phyloP scores from a whole-genome alignment of 2,113 vertebrate species.

The Mesembrinibis cayennensis region DNA sequence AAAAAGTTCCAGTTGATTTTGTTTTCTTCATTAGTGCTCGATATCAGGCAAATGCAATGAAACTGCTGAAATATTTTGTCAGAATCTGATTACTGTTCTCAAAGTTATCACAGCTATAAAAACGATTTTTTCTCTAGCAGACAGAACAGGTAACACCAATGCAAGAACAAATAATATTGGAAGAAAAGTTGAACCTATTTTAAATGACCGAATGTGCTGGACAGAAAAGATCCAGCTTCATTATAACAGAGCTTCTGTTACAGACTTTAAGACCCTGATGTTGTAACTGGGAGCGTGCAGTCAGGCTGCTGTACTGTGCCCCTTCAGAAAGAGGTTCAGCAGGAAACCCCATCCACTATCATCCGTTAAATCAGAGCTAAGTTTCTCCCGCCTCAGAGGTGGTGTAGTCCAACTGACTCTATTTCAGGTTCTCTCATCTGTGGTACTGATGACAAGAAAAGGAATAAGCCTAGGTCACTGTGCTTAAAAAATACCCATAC shows the following conservation, averaged over 20 bases:
- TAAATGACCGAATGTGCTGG: background rate
- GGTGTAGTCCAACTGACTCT: background rate
- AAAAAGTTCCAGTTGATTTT: background rate
- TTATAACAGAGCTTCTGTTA: background rate
- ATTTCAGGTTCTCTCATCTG: background rate
- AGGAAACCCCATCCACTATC: background rate
- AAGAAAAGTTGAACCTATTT: background rate
- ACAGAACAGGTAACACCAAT: background rate
- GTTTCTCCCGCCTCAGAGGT: background rate
- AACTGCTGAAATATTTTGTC: background rate
- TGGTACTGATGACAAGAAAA: background rate
- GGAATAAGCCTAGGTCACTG: background rate
- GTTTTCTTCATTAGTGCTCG: background rate
- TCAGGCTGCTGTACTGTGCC: background rate
- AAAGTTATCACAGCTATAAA: background rate
- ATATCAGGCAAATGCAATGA: background rate
- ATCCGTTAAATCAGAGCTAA: background rate
- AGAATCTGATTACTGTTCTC: background rate
- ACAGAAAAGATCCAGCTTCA: background rate
- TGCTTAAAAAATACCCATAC: background rate
- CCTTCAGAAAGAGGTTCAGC: background rate
- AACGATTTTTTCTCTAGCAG: background rate
- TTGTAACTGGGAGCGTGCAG: rapidly evolving
- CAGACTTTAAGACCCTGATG: background rate
- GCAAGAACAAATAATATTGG: background rate